Conservation (phyloP, 2,888 invertebrate species). For the Aleiodes testaceus region DNA sequence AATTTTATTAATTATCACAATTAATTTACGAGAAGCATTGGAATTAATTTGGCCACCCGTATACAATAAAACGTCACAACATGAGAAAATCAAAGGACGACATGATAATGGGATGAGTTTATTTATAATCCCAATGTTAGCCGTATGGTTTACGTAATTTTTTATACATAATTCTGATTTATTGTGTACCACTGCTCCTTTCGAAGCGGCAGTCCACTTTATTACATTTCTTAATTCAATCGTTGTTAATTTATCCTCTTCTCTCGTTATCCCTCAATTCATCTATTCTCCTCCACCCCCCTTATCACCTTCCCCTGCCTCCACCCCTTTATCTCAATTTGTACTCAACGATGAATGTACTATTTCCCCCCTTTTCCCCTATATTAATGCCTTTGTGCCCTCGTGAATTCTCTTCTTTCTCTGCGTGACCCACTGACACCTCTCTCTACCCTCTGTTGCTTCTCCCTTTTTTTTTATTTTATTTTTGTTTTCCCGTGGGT, state of each 20-base stretch:
- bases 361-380: background rate
- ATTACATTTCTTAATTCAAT: constrained; percentile 2
- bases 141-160: constrained; percentile 22
- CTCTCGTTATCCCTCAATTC: background rate
- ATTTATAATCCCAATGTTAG: constrained; percentile 18
- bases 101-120: constrained; percentile 32
- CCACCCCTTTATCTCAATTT: constrained; percentile 3
- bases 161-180: constrained; percentile 19
- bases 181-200: constrained; percentile 30
- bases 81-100: background rate
- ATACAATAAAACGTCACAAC: constrained; percentile 38
- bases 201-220: constrained; percentile 29
- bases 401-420: constrained; percentile 6
- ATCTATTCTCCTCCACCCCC: background rate
- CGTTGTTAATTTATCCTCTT: constrained; percentile 16
- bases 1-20: constrained; percentile 9
- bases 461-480: background rate
- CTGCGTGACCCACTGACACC: constrained; percentile 30
- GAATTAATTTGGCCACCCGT: constrained; percentile 26
- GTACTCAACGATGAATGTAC: no score
- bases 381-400: no score
- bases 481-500: constrained; percentile 23
- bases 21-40: background rate
- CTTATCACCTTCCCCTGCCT: background rate
- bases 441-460: constrained; percentile 11